Base-by-base conservation (phyloP, 2,113 vertebrate species). In the Thunnus thynnus region DNA sequence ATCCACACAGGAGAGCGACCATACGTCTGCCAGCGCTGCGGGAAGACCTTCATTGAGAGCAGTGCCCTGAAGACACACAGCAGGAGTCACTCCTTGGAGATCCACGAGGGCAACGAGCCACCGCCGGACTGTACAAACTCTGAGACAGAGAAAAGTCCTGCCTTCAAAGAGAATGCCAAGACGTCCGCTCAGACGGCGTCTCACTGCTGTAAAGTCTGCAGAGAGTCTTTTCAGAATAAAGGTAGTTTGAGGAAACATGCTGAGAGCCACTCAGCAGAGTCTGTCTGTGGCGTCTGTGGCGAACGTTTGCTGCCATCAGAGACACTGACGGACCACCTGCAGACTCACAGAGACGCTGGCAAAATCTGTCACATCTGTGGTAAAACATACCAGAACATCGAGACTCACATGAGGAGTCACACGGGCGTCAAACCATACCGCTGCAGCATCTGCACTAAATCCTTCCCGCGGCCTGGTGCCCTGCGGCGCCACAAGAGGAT, bases 281-380 rank as follows among this genome's bases (percentile, higher is more conserved):
- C 79, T 0, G 1, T 56, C 22, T 89, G 89, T 18, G 86, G 89
- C 0, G 30, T 90, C 30, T 90, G 89, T 0, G 87, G 87, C 1
- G 71, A 86, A 25, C 20, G 0, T 27, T n/a, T 87, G 3, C 17
- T 0, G 0, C 30, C 62, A 0, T 50, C 86, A 7, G 71, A 81
- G 25, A 68, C 18, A 0, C 73, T 91, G 48, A 48, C 2, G 0
- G 67, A 78, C 3, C 89, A 88, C 66, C 76, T 90, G 44, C 78
- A 83, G 60, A 51, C 5, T 1, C 89, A 89, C 80, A 70, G 55
- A 55, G 80, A 83, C 0, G 4, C n/a, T 0, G 71, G 73, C 0
- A 72, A 83, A 8, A 67, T 87, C 50, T 96, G 96, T 0, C 95
- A 93, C n/a, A 6, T 91, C 60, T 92, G 90, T 0, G 90, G 91